Conservation (phyloP, 2,888 invertebrate genomes). For the Cantharis lateralis region DNA sequence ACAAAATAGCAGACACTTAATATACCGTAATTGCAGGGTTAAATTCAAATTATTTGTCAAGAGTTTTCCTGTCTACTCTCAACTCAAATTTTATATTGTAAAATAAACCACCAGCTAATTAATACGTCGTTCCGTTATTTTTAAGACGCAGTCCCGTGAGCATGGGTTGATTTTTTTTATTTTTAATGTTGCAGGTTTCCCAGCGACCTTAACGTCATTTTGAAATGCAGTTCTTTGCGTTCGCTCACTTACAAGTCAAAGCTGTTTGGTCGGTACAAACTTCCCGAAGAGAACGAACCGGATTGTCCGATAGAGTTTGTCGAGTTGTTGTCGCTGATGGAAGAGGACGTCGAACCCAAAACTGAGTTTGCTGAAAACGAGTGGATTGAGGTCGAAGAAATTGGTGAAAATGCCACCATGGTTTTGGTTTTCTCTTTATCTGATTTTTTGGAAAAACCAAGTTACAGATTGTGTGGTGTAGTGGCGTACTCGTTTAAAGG, state of each 20-base stretch:
- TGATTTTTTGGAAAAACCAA: constrained; percentile 11
- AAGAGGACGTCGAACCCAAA: background rate
- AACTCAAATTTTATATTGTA: background rate
- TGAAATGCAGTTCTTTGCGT: constrained; percentile 33
- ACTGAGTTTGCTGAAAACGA: constrained; percentile 11
- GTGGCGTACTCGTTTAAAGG: constrained; percentile 11
- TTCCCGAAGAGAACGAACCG: background rate
- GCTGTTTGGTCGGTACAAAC: constrained; percentile 5
- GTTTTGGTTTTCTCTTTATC: constrained; percentile 26
- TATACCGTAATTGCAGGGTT: background rate
- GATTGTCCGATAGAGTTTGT: background rate
- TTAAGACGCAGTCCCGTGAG: too few species aligned
- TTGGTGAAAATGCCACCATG: constrained; percentile 17
- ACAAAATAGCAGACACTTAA: background rate
- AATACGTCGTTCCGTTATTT: too few species aligned
- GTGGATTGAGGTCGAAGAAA: constrained; percentile 15
- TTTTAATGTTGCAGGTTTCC: constrained; percentile 25
- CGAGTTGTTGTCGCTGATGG: background rate
- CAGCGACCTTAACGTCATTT: constrained; percentile 28
- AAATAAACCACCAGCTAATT: too few species aligned
- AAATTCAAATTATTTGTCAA: background rate
- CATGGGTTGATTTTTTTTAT: too few species aligned
- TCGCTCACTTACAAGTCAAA: constrained; percentile 35
- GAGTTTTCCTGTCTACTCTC: background rate
- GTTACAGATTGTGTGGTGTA: constrained; percentile 14